Conservation (phyloP, 2,113 vertebrate species). For the Piaya cayana region DNA sequence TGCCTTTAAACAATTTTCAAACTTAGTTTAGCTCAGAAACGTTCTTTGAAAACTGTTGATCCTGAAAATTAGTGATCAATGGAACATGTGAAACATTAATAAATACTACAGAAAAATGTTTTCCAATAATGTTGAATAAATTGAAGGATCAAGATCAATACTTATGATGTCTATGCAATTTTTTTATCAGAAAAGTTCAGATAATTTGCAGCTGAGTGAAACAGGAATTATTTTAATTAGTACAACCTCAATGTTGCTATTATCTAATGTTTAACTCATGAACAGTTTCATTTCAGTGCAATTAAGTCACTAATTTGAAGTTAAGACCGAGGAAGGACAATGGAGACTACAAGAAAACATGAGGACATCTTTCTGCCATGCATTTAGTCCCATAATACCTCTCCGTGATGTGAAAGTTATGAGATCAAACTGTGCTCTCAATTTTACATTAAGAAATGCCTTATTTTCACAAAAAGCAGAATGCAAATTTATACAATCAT, state of each 20-base stretch:
- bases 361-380: neutral
- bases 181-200: neutral
- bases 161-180: neutral
- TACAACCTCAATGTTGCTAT: neutral
- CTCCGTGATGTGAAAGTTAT: fast-evolving
- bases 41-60: neutral
- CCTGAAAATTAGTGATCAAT: neutral
- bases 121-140: neutral
- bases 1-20: neutral
- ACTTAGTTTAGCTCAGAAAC: neutral
- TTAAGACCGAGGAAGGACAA: neutral
- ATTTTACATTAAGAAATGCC: neutral
- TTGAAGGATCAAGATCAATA: neutral
- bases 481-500: neutral
- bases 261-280: neutral
- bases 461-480: neutral
- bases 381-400: neutral
- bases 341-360: neutral
- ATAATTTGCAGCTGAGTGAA: neutral
- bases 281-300: neutral
- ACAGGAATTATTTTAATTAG: neutral
- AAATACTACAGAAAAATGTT: neutral
- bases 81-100: neutral
- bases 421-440: neutral
- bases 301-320: neutral